Evolutionary conservation across 2,113 vertebrate genomes (phyloP).

Genomic region (Elanus axillaris): DNA sequence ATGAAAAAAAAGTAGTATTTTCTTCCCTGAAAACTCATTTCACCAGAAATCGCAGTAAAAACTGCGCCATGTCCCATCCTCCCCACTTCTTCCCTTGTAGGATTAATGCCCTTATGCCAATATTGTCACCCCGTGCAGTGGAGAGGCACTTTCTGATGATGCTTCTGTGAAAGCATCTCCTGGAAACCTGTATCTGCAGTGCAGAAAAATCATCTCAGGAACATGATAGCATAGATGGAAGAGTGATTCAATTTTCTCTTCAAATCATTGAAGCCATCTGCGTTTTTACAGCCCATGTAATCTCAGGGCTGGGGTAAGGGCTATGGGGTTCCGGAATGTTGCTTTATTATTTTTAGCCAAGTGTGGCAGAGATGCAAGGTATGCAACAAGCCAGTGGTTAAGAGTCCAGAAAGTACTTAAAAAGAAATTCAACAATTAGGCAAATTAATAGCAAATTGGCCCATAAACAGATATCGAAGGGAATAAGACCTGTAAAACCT

Average conservation of each 20-base stretch:
- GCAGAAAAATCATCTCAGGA: background rate
- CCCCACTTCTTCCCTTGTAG: too few relatives aligned
- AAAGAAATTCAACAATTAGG: background rate
- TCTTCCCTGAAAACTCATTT: background rate
- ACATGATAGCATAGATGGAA: accelerated
- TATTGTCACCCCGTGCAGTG: accelerated
- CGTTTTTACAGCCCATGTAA: accelerated
- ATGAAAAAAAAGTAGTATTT: background rate
- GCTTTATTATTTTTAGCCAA: background rate
- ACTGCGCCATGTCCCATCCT: accelerated
- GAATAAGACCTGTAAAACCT: background rate
- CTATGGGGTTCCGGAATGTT: background rate
- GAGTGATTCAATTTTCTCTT: too few relatives aligned
- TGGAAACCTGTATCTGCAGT: accelerated
- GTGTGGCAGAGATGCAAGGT: background rate
- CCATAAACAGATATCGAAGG: background rate
- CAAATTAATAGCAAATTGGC: background rate
- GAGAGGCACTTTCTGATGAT: background rate
- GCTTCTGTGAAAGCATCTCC: background rate
- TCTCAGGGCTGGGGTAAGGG: background rate
- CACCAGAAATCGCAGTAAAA: background rate
- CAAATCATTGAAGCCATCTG: accelerated
- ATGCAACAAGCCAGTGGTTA: too few relatives aligned
- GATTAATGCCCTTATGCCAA: too few relatives aligned
- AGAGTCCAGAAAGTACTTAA: background rate